Evolutionary conservation across 2,888 invertebrate species (phyloP).

Genomic region (Chloroclysta siterata): DNA sequence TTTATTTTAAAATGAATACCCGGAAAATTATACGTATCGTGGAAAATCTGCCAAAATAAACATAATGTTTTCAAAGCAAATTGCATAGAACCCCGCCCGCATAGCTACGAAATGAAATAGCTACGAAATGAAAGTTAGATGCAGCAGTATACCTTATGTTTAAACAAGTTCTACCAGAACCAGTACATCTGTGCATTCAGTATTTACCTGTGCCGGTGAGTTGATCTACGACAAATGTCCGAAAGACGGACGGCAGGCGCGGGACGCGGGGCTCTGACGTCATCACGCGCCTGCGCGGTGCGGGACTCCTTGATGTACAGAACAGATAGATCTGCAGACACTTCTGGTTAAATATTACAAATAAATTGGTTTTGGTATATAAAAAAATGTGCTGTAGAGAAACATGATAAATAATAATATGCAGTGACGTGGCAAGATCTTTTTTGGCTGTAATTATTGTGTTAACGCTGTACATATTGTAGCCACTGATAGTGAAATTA

Average conservation of each 20-base stretch:
- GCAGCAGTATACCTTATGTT: not conserved
- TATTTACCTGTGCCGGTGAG: constrained; percentile 40
- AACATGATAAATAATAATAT: not conserved
- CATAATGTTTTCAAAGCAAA: too few relatives aligned
- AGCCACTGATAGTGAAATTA: too few relatives aligned
- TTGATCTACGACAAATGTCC: constrained; percentile 53
- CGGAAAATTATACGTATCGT: too few relatives aligned
- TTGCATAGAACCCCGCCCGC: too few relatives aligned
- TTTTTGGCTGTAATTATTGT: too few relatives aligned
- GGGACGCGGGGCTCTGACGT: constrained; percentile 70
- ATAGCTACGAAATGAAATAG: too few relatives aligned
- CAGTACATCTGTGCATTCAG: constrained; percentile 18
- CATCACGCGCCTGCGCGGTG: constrained; percentile 73
- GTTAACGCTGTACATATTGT: too few relatives aligned
- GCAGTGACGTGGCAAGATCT: too few relatives aligned
- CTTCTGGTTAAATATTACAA: not conserved
- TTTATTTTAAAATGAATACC: too few relatives aligned
- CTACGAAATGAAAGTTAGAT: not conserved
- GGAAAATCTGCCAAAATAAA: too few relatives aligned
- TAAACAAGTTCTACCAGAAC: constrained; percentile 1
- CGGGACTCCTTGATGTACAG: constrained; percentile 66
- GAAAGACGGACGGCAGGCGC: constrained; percentile 44
- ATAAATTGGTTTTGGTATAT: too few relatives aligned
- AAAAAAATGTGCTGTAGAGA: not conserved
- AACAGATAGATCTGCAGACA: constrained; percentile 54